Conservation (phyloP, 2,797 vertebrate genomes). For the Mormyrops attenuatus region DNA sequence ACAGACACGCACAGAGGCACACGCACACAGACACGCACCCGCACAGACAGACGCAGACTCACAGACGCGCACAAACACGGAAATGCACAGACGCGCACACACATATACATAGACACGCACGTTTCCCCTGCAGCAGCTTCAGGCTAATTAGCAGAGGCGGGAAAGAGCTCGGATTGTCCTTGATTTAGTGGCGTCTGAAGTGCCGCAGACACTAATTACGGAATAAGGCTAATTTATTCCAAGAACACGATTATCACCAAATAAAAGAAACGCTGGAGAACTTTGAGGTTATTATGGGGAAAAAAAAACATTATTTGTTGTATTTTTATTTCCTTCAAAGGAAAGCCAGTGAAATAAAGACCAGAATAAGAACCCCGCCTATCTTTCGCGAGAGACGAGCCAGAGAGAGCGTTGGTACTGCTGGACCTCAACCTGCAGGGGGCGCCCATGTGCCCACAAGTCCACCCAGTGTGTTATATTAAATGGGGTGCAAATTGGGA, state of each 20-base stretch:
- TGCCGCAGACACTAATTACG: slow-evolving; percentile 25
- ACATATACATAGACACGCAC: not conserved
- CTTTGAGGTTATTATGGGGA: slow-evolving; percentile 6
- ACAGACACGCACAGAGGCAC: not conserved
- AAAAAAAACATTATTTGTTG: not conserved
- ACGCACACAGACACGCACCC: too few relatives aligned
- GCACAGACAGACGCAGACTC: not conserved
- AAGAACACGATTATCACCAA: slow-evolving; percentile 18
- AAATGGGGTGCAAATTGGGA: not conserved
- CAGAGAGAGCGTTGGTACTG: not conserved
- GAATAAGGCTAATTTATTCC: slow-evolving; percentile 22
- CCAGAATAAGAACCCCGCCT: not conserved
- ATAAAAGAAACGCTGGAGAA: slow-evolving; percentile 15
- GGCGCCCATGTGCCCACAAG: not conserved
- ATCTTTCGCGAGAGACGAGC: not conserved
- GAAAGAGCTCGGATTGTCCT: slow-evolving; percentile 16
- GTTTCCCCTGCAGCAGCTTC: not conserved
- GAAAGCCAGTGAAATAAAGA: not conserved
- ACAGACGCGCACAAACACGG: not conserved
- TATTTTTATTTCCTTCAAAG: slow-evolving; percentile 14
- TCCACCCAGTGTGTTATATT: not conserved
- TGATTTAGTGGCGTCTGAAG: slow-evolving; percentile 26
- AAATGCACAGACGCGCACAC: not conserved
- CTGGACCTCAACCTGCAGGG: not conserved
- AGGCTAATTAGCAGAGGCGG: slow-evolving; percentile 17